Evolutionary conservation across 2,797 vertebrate species (phyloP).

Genomic region (Gobionotothen gibberifrons): DNA sequence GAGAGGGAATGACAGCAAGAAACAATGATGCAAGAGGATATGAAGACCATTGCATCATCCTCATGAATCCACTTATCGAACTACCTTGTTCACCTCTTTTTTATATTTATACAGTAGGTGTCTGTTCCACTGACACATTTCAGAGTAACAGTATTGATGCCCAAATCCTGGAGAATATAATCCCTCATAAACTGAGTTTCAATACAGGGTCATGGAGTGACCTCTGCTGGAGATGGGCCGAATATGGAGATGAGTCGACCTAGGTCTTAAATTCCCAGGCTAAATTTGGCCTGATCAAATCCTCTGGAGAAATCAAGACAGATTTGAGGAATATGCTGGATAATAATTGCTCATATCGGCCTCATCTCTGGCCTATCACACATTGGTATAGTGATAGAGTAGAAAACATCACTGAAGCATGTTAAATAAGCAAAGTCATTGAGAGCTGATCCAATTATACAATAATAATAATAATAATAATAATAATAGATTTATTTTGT

Average conservation of each 20-base stretch:
- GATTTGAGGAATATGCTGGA: conserved; percentile 35
- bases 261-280: conserved; percentile 7
- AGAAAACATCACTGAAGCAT: conserved; percentile 34
- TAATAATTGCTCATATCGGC: conserved; percentile 28
- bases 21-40: conserved; percentile 30
- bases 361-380: conserved; percentile 31
- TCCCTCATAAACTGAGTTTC: conserved; percentile 17
- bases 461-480: too few species aligned
- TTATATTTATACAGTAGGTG: neutral
- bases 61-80: conserved; percentile 50
- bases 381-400: conserved; percentile 33
- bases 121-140: neutral
- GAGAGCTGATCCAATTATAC: conserved; percentile 51
- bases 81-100: neutral
- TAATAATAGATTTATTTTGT: too few species aligned
- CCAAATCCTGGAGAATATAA: conserved; percentile 17
- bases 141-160: conserved; percentile 1
- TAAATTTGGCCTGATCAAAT: conserved; percentile 33
- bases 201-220: conserved; percentile 28
- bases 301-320: conserved; percentile 25
- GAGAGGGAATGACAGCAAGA: conserved; percentile 20
- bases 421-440: conserved; percentile 49
- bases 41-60: conserved; percentile 38
- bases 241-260: conserved; percentile 38
- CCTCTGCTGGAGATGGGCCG: conserved; percentile 38